Conservation (phyloP, 2,113 vertebrate species). For the Larimichthys polyactis region DNA sequence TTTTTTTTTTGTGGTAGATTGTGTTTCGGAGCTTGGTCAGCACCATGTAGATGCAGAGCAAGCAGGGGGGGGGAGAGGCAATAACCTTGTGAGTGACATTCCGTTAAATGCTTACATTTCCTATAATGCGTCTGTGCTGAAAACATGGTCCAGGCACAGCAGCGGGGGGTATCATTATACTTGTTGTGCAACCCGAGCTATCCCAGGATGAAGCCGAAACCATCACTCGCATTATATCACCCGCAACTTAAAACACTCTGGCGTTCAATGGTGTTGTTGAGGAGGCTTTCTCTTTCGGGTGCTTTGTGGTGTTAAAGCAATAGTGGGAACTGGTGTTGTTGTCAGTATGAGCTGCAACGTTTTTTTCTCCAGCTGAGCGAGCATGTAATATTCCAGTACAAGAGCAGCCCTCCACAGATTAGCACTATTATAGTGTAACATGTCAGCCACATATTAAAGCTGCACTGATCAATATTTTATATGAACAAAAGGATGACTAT, state of each 20-base stretch:
- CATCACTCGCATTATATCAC: slow-evolving; percentile 31
- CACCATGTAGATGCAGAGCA: slow-evolving; percentile 81
- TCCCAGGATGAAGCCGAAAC: slow-evolving; percentile 47
- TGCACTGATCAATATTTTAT: slow-evolving; percentile 27
- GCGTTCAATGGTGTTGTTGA: slow-evolving; percentile 4
- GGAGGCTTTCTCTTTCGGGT: slow-evolving; percentile 18
- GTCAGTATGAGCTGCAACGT: slow-evolving; percentile 13
- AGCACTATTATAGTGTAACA: slow-evolving; percentile 5
- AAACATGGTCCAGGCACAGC: slow-evolving; percentile 71
- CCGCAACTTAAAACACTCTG: slow-evolving; percentile 14
- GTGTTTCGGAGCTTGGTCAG: slow-evolving; percentile 85
- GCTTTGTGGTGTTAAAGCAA: slow-evolving; percentile 12
- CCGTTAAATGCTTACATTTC: slow-evolving; percentile 82
- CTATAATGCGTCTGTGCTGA: slow-evolving; percentile 67
- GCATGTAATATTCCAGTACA: neutral
- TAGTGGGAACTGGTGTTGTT: slow-evolving; percentile 15
- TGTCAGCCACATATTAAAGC: slow-evolving; percentile 16
- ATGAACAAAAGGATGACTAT: slow-evolving; percentile 6
- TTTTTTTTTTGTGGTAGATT: slow-evolving; percentile 70
- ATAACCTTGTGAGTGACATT: slow-evolving; percentile 87
- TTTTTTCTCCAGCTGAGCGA: slow-evolving; percentile 4
- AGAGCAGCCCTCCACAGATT: neutral
- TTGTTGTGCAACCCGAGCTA: slow-evolving; percentile 62
- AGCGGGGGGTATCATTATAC: slow-evolving; percentile 61
- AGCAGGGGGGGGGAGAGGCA: slow-evolving; percentile 68